phyloP scores from a whole-genome alignment of 2,113 vertebrate species.

The Colaptes auratus region DNA sequence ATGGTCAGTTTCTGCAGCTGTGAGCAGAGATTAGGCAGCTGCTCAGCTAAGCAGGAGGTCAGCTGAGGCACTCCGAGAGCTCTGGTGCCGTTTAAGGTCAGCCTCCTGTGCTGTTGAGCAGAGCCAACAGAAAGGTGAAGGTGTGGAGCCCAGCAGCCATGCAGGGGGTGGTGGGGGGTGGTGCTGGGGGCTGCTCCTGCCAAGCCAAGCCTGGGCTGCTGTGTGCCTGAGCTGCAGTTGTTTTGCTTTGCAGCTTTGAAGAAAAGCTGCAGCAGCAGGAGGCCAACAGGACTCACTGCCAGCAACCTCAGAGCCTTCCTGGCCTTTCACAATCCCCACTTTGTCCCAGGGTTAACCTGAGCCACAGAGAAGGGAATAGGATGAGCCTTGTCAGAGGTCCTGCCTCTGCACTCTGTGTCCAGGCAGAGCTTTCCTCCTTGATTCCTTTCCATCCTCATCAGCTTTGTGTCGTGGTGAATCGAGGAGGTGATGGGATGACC shows the following conservation, averaged over 20 bases:
- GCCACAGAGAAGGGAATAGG: rapidly evolving
- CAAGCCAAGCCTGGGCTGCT: rapidly evolving
- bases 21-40: not conserved
- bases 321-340: not conserved
- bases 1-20: not conserved
- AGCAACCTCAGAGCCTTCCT: not conserved
- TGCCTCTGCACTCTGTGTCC: not conserved
- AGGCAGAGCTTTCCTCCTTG: not conserved
- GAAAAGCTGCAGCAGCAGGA: too few relatives aligned
- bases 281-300: not conserved
- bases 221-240: not conserved
- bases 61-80: not conserved
- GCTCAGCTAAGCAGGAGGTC: not conserved
- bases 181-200: rapidly evolving
- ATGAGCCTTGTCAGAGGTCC: not conserved
- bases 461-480: not conserved
- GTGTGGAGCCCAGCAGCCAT: not conserved
- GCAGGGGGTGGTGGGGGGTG: too few relatives aligned
- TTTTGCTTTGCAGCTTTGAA: too few relatives aligned
- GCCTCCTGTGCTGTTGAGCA: not conserved
- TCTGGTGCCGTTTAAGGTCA: not conserved
- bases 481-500: rapidly evolving
- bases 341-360: not conserved
- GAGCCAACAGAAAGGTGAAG: not conserved
- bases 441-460: not conserved